Base-by-base conservation (phyloP, 2,113 vertebrate species). In the Oreochromis spilurus region DNA sequence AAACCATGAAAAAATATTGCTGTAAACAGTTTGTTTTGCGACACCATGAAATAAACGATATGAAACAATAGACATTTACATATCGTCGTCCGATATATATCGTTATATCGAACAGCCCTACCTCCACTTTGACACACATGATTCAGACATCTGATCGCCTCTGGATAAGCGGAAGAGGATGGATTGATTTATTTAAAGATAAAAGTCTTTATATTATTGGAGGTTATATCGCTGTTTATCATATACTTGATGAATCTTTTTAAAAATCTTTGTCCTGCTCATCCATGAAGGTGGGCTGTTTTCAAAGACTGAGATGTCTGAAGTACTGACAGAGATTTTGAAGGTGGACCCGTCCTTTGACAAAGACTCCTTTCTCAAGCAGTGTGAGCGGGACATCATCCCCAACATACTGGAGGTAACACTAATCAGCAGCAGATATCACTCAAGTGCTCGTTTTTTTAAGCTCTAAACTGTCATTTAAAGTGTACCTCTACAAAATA, bases 241-340 rank as follows among this genome's bases (percentile, higher is more conserved):
- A 36, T 7, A 62, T 62, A 36, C 31, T 62, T 0, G 58, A 62
- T n/a, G 31, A 7, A n/a, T 55, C 34, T 21, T 38, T 10, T 21
- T 29, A 10, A 4, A 10, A 17, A 29, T 17, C 38, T 19, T 16
- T 10, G 45, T 7, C 6, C n/a, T 26, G 53, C 26, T 31, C 5
- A 4, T 62, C 4, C 3, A 1, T 78, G 26, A 19, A 99, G 99
- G 99, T 52, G 98, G 98, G 0, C 90, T 99, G 55, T 99, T 99
- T 94, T 99, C 98, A 2, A 99, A 99, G 95, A 99, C 98, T 0
- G 99, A 99, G 79, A 98, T 99, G 98, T 99, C 99, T 0, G 98
- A 99, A 85, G 99, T 99, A 2, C 92, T 99, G 57, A 99, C 99
- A 0, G 98, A 99, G 95, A 99, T 99, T 90, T 95, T 99, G 45